A percentile compares a stretch with the other conserved stretches of the same genome.
Evolutionary conservation across 2,797 vertebrate species (phyloP).

Genomic region (Urocyon cinereoargenteus): DNA sequence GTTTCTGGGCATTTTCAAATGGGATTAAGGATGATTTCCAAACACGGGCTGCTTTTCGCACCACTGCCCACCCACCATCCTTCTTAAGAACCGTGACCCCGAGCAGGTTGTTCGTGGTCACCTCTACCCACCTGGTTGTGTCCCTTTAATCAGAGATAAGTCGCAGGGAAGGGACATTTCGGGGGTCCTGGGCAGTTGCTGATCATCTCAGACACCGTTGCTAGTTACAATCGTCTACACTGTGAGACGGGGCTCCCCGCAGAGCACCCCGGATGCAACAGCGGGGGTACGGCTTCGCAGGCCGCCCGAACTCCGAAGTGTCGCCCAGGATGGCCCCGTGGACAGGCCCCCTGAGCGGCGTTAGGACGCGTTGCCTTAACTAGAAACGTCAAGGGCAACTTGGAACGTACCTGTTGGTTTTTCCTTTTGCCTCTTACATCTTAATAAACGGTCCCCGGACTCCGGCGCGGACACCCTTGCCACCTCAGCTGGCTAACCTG

Average conservation of each 20-base stretch:
- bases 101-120: rapidly evolving
- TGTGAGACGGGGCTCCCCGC: background rate
- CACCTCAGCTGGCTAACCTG: background rate
- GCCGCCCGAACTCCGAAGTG: too few species aligned
- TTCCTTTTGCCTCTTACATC: background rate
- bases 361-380: background rate
- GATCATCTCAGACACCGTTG: background rate
- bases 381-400: rapidly evolving
- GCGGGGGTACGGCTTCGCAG: background rate
- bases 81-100: background rate
- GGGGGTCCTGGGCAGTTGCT: rapidly evolving
- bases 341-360: rapidly evolving
- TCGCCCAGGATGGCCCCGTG: too few species aligned
- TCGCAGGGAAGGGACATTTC: background rate
- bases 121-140: too few species aligned
- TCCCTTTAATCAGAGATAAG: background rate
- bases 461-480: rapidly evolving
- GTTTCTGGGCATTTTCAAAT: background rate
- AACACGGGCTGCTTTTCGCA: background rate
- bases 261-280: rapidly evolving
- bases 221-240: rapidly evolving
- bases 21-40: background rate
- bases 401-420: background rate
- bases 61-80: rapidly evolving
- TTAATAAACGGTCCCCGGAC: rapidly evolving